Conservation (phyloP, 2,888 invertebrate genomes). For the Diogma glabrata region DNA sequence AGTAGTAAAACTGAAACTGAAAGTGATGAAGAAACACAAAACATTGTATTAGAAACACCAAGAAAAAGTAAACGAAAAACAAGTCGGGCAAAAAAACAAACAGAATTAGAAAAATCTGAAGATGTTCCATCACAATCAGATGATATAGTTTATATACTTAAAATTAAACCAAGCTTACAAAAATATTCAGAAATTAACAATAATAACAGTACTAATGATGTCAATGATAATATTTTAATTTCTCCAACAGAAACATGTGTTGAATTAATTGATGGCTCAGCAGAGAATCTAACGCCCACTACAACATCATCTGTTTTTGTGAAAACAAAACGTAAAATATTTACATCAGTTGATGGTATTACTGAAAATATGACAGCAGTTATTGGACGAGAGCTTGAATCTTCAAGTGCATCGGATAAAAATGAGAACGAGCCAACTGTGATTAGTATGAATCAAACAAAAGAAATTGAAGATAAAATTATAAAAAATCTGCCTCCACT, state of each 20-base stretch:
- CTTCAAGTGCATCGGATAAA: slow-evolving; percentile 18
- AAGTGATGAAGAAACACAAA: slow-evolving; percentile 30
- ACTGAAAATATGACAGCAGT: slow-evolving; percentile 8
- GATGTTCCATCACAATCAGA: slow-evolving; percentile 15
- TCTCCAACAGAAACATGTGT: slow-evolving; percentile 23
- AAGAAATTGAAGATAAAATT: not conserved
- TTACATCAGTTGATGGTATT: slow-evolving; percentile 50
- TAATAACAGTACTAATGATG: slow-evolving; percentile 2
- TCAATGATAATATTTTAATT: slow-evolving; percentile 18
- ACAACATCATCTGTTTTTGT: slow-evolving; percentile 52
- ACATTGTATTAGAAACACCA: slow-evolving; percentile 29
- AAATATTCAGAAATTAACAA: slow-evolving; percentile 20
- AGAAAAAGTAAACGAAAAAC: slow-evolving; percentile 33
- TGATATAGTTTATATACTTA: slow-evolving; percentile 32
- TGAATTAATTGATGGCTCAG: slow-evolving; percentile 19
- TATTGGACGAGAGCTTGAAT: slow-evolving; percentile 18
- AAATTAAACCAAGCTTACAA: slow-evolving; percentile 30
- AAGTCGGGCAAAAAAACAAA: slow-evolving; percentile 25
- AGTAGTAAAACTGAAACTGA: slow-evolving; percentile 37
- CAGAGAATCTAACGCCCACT: slow-evolving; percentile 23
- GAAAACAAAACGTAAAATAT: slow-evolving; percentile 68
- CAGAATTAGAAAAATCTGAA: slow-evolving; percentile 25
- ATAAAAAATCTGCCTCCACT: slow-evolving; percentile 40
- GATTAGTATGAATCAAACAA: not conserved
- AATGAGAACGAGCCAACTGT: slow-evolving; percentile 13